phyloP scores from a whole-genome alignment of 2,888 invertebrate genomes.

The Parascotia fuliginaria region DNA sequence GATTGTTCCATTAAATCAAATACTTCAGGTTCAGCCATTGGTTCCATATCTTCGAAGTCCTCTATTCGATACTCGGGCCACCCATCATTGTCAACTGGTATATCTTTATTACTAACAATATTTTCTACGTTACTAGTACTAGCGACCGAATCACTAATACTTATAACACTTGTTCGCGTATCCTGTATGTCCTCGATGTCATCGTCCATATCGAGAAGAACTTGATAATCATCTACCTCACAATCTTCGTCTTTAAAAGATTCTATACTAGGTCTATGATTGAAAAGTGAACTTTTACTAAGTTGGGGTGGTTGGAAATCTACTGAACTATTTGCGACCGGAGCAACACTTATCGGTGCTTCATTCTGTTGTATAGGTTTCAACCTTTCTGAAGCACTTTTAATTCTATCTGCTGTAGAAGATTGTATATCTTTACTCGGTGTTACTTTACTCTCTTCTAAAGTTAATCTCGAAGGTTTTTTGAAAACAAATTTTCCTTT shows the following conservation, averaged over 20 bases:
- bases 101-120: constrained; percentile 52
- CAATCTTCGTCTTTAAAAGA: constrained; percentile 51
- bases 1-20: constrained; percentile 64
- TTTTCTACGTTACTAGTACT: constrained; percentile 51
- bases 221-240: constrained; percentile 54
- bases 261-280: constrained; percentile 56
- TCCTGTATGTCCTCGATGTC: constrained; percentile 53
- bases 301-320: constrained; percentile 72
- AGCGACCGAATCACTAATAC: constrained; percentile 60
- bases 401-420: constrained; percentile 70
- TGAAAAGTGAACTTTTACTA: constrained; percentile 58
- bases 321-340: constrained; percentile 69
- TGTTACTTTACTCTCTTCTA: constrained; percentile 51
- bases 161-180: constrained; percentile 51
- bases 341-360: constrained; percentile 48
- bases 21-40: constrained; percentile 45
- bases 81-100: constrained; percentile 82
- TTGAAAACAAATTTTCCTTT: constrained; percentile 79
- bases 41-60: constrained; percentile 70
- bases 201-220: constrained; percentile 63
- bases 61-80: constrained; percentile 83
- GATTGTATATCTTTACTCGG: constrained; percentile 63
- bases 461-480: constrained; percentile 64
- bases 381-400: constrained; percentile 64
- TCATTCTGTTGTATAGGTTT: constrained; percentile 63